A percentile compares a stretch with the other conserved stretches of the same genome.
phyloP scores from a whole-genome alignment of 2,113 vertebrate species.

The Desmodus rotundus region DNA sequence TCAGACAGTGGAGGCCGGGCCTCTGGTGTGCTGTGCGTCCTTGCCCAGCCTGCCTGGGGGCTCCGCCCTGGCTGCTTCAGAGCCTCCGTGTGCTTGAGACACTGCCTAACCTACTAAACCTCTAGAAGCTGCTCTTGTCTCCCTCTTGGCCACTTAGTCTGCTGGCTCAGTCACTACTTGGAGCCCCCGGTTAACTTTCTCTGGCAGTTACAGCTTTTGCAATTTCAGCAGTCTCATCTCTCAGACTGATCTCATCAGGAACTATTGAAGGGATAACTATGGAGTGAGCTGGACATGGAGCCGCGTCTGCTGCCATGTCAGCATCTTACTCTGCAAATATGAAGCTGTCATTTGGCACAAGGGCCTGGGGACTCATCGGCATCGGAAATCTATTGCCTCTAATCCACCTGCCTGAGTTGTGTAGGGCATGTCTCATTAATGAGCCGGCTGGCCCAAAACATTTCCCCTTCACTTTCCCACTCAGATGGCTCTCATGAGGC shows the following conservation, averaged over 20 bases:
- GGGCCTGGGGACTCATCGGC: neutral
- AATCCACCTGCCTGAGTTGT: neutral
- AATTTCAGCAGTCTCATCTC: slow-evolving; percentile 51
- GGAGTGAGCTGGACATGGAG: slow-evolving; percentile 40
- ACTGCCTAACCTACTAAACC: neutral
- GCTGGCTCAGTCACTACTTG: slow-evolving; percentile 44
- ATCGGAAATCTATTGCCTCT: slow-evolving; percentile 50
- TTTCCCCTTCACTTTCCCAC: neutral
- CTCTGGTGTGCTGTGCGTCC: neutral
- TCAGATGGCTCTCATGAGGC: neutral
- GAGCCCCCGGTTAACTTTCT: slow-evolving; percentile 58
- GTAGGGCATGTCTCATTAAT: slow-evolving; percentile 1
- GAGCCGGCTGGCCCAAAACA: neutral
- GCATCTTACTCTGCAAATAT: slow-evolving; percentile 24
- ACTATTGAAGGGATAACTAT: slow-evolving; percentile 34
- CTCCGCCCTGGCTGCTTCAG: neutral
- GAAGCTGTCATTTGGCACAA: neutral
- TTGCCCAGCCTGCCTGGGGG: neutral
- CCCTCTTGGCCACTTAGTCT: slow-evolving; percentile 33
- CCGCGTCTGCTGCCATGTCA: slow-evolving; percentile 10
- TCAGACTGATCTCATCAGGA: slow-evolving; percentile 34
- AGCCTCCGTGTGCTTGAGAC: neutral
- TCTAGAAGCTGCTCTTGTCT: slow-evolving; percentile 2
- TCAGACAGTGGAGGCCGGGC: neutral
- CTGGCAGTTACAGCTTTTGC: slow-evolving; percentile 43